phyloP scores from a whole-genome alignment of 2,797 vertebrate genomes.

The Cygnus olor region DNA sequence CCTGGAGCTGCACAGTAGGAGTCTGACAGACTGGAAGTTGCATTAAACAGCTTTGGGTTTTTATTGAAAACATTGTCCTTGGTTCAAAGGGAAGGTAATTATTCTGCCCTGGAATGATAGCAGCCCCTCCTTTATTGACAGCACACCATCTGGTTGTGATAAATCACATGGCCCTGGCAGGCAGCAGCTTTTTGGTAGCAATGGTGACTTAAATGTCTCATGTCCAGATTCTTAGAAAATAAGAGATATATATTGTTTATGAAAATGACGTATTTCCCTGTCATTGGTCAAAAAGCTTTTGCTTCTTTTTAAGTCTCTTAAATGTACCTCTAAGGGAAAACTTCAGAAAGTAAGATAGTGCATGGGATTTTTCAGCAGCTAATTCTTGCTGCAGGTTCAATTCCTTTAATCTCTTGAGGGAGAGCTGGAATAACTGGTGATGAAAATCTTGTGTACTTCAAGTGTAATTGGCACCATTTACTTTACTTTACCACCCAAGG shows the following conservation, averaged over 20 bases:
- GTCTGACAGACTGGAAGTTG: slow-evolving; percentile 58
- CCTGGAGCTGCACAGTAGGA: slow-evolving; percentile 50
- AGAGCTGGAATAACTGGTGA: background rate
- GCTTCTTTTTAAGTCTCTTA: background rate
- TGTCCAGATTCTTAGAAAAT: background rate
- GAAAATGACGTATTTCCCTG: background rate
- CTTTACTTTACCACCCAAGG: background rate
- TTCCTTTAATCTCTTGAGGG: background rate
- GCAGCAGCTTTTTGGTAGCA: slow-evolving; percentile 15
- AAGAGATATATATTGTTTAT: background rate
- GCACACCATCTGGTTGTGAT: slow-evolving; percentile 65
- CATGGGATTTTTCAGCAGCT: background rate
- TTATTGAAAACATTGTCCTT: slow-evolving; percentile 68
- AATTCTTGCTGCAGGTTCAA: background rate
- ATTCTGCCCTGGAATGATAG: slow-evolving; percentile 51
- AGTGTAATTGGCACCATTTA: background rate
- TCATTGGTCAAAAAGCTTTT: background rate
- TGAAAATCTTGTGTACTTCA: background rate
- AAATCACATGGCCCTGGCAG: slow-evolving; percentile 33
- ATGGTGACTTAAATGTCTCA: background rate
- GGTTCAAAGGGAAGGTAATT: slow-evolving; percentile 64
- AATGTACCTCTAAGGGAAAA: background rate
- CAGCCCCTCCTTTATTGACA: slow-evolving; percentile 47
- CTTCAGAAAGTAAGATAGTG: background rate
- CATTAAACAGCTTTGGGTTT: slow-evolving; percentile 49